These are phyloP conservation scores for Trachelus iudaicus DNA, from an alignment of 2,888 invertebrate species.

Conservation along the genomic window DNA sequence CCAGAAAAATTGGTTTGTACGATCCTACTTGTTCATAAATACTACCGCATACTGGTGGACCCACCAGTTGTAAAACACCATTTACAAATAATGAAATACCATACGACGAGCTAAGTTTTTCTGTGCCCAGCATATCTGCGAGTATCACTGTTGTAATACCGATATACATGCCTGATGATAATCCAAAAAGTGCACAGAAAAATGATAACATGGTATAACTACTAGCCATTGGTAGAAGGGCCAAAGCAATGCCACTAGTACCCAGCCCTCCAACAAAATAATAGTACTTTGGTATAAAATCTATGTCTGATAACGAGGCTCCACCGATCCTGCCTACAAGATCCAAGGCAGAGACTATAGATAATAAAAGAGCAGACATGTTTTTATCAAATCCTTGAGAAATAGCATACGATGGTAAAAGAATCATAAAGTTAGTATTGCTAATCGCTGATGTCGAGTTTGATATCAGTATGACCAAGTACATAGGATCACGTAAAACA, in stretches of 20 bases:
- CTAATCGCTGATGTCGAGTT: conserved; percentile 88
- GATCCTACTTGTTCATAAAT: conserved; percentile 75
- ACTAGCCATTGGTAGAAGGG: conserved; percentile 75
- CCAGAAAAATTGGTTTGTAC: conserved; percentile 79
- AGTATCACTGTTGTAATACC: conserved; percentile 90
- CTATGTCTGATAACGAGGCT: conserved; percentile 83
- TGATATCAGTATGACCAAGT: conserved; percentile 83
- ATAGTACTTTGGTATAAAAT: conserved; percentile 81
- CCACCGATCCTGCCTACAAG: conserved; percentile 86
- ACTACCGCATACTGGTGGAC: conserved; percentile 83
- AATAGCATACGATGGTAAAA: conserved; percentile 82
- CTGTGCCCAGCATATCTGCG: conserved; percentile 87
- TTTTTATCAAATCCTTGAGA: conserved; percentile 78
- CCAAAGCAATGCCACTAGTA: conserved; percentile 80
- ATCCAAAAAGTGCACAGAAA: conserved; percentile 81
- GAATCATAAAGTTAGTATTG: conserved; percentile 86
- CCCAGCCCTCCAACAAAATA: conserved; percentile 85
- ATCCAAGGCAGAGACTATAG: conserved; percentile 86
- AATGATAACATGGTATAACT: conserved; percentile 75
- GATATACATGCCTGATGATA: conserved; percentile 86
- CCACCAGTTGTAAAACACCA: conserved; percentile 82
- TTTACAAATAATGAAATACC: conserved; percentile 89
- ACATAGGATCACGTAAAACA: conserved; percentile 81
- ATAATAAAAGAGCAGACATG: conserved; percentile 78
- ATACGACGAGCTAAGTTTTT: conserved; percentile 84